These are phyloP conservation scores for Oxyruncus cristatus DNA, from an alignment of 2,113 vertebrate genomes.

Conservation along the genomic window DNA sequence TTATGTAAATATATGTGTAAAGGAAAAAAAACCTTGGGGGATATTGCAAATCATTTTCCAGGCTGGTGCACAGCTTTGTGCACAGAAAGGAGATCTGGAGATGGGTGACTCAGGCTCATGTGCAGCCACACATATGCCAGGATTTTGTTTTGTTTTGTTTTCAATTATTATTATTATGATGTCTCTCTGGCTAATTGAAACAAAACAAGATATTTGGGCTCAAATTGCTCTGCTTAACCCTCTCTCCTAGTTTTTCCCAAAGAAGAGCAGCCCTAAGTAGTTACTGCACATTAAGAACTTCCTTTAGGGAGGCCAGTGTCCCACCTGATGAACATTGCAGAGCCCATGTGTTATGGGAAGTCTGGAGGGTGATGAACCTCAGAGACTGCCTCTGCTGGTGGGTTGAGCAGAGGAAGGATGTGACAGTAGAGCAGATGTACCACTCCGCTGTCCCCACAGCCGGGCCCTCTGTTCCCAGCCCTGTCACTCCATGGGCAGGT, in stretches of 20 bases:
- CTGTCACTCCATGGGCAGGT: not conserved
- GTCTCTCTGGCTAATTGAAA: not conserved
- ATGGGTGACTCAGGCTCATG: not conserved
- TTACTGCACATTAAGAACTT: not conserved
- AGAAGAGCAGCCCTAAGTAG: not conserved
- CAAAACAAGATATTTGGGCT: not conserved
- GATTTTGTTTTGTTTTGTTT: not conserved
- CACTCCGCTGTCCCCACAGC: fast-evolving
- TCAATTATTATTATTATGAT: not conserved
- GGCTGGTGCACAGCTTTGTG: not conserved
- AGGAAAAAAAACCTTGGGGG: not conserved
- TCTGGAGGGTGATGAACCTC: fast-evolving
- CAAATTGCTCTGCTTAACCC: not conserved
- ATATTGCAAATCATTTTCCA: not conserved
- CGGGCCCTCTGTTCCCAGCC: not conserved
- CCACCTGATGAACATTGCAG: not conserved
- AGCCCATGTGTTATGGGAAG: not conserved
- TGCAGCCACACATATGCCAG: not conserved
- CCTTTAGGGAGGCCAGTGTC: not conserved
- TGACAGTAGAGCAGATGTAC: not conserved
- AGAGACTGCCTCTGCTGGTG: not conserved
- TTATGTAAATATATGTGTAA: not conserved
- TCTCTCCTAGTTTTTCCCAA: not conserved
- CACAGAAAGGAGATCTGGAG: not conserved
- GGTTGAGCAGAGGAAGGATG: not conserved